A percentile compares a stretch with the other conserved stretches of the same genome.
These are phyloP conservation scores for Melanotaenia trifasciata DNA, from an alignment of 2,797 vertebrate genomes.

Conservation along the genomic window DNA sequence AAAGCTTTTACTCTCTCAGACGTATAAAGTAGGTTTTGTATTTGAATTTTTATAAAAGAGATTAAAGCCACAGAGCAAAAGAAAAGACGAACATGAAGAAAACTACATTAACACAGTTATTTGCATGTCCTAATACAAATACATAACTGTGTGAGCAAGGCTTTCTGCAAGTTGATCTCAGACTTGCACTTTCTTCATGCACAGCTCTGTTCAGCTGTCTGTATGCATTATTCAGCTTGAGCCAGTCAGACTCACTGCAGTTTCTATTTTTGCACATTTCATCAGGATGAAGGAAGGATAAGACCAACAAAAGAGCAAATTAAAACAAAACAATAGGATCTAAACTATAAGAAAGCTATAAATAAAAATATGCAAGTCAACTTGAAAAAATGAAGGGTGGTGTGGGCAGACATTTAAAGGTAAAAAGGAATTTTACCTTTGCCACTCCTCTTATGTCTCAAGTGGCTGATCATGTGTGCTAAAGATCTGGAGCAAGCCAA, in stretches of 20 bases:
- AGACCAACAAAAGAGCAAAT: background rate
- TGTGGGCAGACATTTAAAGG: background rate
- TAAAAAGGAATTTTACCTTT: background rate
- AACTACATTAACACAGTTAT: background rate
- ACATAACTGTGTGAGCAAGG: background rate
- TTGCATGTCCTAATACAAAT: background rate
- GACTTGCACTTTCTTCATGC: background rate
- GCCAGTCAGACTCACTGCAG: slow-evolving; percentile 21
- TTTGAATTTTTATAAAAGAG: background rate
- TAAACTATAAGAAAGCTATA: background rate
- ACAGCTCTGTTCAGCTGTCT: slow-evolving; percentile 29
- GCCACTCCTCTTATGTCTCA: background rate
- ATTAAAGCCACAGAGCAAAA: background rate
- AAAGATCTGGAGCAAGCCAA: slow-evolving; percentile 26
- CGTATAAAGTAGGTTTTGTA: background rate
- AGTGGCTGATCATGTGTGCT: slow-evolving; percentile 19
- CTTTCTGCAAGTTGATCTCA: slow-evolving; percentile 6
- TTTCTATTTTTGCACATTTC: slow-evolving; percentile 57
- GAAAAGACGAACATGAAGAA: background rate
- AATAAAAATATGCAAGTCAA: background rate
- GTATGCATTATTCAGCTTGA: slow-evolving; percentile 63
- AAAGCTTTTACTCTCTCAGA: background rate
- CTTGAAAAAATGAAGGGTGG: background rate
- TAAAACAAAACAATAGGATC: background rate
- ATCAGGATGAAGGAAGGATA: background rate